Evolutionary conservation across 2,888 invertebrate species (phyloP), one percentile per base, ranked within the genome.

Genomic region (Epinotia brunnichana): DNA sequence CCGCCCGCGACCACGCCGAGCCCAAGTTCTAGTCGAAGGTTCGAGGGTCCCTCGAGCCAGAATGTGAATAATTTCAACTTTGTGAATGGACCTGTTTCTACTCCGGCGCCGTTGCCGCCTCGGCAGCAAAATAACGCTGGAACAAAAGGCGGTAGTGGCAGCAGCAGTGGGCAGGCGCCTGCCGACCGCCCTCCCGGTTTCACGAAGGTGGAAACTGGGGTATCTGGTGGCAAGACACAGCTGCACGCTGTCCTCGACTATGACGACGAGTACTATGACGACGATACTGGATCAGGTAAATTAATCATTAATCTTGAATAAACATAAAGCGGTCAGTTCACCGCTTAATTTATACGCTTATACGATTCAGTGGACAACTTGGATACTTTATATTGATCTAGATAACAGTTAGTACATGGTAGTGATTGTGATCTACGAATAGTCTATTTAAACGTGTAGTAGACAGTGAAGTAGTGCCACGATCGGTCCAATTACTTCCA

Each of bases 161-260:
- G 74, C 72, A 81, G 79, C 68, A 85, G 77, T 81, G 85, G 81
- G 53, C 87, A 87, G 76, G 76, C 83, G 19, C 94, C 92, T 75
- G 93, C 94, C 0, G 92, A 94, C 70, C 91, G 94, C 75, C 95
- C 95, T 44, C 94, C 95, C 3, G 95, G 95, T 5, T 96, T 94
- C 82, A 95, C 95, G 15, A 94, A 95, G 80, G 96, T 96, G 57
- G 92, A 93, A 80, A 84, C 88, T 4, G 94, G 94, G 75, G 92
- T 94, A 1, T 91, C 89, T 74, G 95, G 90, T 80, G 90, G 92
- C 17, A 95, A 95, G 83, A 95, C 95, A 1, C 95, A 95, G 78
- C 88, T 96, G 73, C 96, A 96, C 85, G 96, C 96, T 3, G 95
- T 96, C 24, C 91, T 96, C 64, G 96, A 96, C 84, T 96, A 96